A percentile compares a stretch with the other conserved stretches of the same genome.
phyloP scores from a whole-genome alignment of 2,888 invertebrate species.

The Liodrosophila aerea region DNA sequence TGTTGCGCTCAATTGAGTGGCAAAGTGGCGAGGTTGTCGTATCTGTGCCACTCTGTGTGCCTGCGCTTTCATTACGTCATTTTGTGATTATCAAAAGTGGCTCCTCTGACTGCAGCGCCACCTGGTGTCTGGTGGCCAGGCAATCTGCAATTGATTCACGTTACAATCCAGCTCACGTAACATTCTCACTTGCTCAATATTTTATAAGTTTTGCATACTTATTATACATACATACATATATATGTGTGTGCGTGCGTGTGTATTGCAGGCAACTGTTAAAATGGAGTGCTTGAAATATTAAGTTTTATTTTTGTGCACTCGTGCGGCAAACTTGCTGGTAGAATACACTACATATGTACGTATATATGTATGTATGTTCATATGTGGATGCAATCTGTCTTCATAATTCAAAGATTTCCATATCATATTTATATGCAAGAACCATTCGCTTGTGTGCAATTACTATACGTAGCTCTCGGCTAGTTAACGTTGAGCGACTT shows the following conservation, averaged over 20 bases:
- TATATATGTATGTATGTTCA: no score
- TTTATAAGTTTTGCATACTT: constrained; percentile 3
- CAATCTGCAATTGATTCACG: constrained; percentile 1
- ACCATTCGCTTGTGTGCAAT: no score
- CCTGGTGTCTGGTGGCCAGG: not conserved
- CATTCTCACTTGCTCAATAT: constrained; percentile 2
- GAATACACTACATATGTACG: no score
- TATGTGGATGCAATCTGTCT: constrained; percentile 3
- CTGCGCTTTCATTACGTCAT: constrained; percentile 11
- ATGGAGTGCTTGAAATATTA: constrained; percentile 1
- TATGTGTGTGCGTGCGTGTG: no score
- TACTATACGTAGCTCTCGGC: no score
- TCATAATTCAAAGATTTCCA: constrained; percentile 13
- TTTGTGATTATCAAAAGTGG: constrained; percentile 6
- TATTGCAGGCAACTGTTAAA: not conserved
- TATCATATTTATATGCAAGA: constrained; percentile 1
- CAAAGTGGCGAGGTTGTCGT: constrained; percentile 5
- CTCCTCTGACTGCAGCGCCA: constrained; percentile 1
- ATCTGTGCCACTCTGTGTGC: not conserved
- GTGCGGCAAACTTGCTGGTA: constrained; percentile 18
- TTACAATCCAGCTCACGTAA: constrained; percentile 5
- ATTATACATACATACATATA: no score
- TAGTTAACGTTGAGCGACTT: no score
- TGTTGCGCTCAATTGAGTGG: constrained; percentile 38
- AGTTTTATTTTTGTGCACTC: constrained; percentile 20